Base-by-base conservation (phyloP, 92 coral and sea anemone genomes). In the Heliopora coerulea region DNA sequence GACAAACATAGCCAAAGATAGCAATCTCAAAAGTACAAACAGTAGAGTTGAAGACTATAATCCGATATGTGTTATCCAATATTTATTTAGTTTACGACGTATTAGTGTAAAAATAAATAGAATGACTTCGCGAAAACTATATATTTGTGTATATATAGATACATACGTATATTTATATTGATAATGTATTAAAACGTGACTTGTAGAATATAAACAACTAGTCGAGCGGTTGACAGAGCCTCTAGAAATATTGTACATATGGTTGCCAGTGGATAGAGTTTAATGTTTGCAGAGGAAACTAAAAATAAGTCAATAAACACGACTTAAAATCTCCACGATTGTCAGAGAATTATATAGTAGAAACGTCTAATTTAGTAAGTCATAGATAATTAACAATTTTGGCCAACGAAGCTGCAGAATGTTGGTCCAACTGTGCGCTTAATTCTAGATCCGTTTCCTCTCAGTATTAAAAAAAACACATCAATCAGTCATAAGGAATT, bases 51-150 rank as follows among this genome's bases (percentile, higher is more conserved):
- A 67, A 59, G 20, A 67, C 48, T 25, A 30, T 67, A 67, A 67
- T 48, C 42, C 40, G 4, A n/a, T 29, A 8, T 46, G 52, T 21
- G 19, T 23, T 24, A 37, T 26, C 33, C 17, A 15, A 49, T 67
- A 67, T 67, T 67, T 67, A 67, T 67, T 67, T 44, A 67, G 59
- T 56, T 67, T 67, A 67, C 39, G 39, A 44, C 57, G 54, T 26
- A 67, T 44, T 65, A 65, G 17, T 65, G 20, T 64, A 37, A 64
- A n/a, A 24, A 32, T 33, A 65, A 65, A 67, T 49, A 17, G 21
- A 29, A 44, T 67, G 44, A 44, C 34, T 49, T 9, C 10, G 20
- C 21, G 70, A 44, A n/a, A 67, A 25, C 8, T 23, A 9, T 1
- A 27, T 32, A 39, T 18, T n/a, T n/a, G 26, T 8, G 23, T 49